A percentile compares a stretch with the other conserved stretches of the same genome.
phyloP scores from a whole-genome alignment of 2,113 vertebrate genomes.

The Equus quagga region DNA sequence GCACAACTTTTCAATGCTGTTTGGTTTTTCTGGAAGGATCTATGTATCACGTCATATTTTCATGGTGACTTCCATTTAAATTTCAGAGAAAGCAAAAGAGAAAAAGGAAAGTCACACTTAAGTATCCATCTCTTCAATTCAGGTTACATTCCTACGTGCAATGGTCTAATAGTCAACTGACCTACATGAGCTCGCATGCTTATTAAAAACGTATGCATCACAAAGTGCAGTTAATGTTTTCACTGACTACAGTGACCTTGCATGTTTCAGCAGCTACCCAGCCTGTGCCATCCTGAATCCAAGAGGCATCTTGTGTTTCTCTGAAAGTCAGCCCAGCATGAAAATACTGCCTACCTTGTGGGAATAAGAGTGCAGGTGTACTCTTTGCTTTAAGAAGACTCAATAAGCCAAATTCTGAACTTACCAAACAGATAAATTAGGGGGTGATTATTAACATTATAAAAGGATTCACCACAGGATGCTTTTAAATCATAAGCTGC shows the following conservation, averaged over 20 bases:
- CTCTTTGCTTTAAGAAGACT: slow-evolving; percentile 60
- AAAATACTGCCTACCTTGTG: slow-evolving; percentile 43
- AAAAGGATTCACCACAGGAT: slow-evolving; percentile 75
- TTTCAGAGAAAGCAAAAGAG: slow-evolving; percentile 18
- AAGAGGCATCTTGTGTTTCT: slow-evolving; percentile 55
- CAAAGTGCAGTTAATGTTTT: slow-evolving; percentile 45
- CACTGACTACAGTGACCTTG: not conserved
- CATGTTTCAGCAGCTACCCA: not conserved
- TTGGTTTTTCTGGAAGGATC: not conserved
- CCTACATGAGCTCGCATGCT: not conserved
- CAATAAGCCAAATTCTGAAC: slow-evolving; percentile 60
- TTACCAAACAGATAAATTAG: slow-evolving; percentile 75
- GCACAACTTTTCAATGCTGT: not conserved
- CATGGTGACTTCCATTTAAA: not conserved
- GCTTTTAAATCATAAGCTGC: slow-evolving; percentile 75
- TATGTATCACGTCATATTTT: not conserved
- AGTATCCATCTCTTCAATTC: slow-evolving; percentile 15
- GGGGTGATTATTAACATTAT: slow-evolving; percentile 73
- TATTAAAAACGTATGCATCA: slow-evolving; percentile 48
- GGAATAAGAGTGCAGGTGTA: slow-evolving; percentile 63
- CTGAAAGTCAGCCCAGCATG: slow-evolving; percentile 57
- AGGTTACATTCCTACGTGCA: not conserved
- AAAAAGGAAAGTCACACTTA: not conserved
- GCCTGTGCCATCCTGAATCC: slow-evolving; percentile 3
- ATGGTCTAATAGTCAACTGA: not conserved